Evolutionary conservation across 92 coral and sea anemone genomes (phyloP), one percentile per base, ranked within the genome.

Genomic region (Palythoa heliodiscus): DNA sequence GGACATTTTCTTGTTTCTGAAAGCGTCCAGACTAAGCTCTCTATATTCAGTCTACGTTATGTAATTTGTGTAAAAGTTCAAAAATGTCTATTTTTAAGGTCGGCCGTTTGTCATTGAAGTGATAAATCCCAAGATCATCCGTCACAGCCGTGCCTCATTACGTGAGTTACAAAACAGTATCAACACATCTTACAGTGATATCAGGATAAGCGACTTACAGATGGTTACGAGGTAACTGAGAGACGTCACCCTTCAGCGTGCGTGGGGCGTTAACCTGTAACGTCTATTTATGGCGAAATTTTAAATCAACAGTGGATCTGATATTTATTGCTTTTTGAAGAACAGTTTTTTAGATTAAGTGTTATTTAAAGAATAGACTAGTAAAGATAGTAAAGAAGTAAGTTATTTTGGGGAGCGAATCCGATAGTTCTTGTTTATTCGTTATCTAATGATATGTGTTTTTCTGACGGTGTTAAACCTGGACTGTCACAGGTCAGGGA

Each of bases 31-130:
- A 29, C 35, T 29, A 1, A 29, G 35, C 35, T 29, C 35, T 29
- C 1, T 29, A 29, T 29, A 29, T 29, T 29, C 35, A 29, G 35
- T 29, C 35, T 29, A 0, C 35, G 0, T 29, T 29, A 29, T 29
- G 35, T 9, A 63, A 63, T 63, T 19, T n/a, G 11, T 19, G 35
- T 29, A 29, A 29, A 0, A 19, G 3, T 63, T 23, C 22, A 63
- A 63, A 63, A 19, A 5, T 17, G 17, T 10, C 5, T 83, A 7
- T 52, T 67, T 58, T 87, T 86, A 40, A 96, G 99, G 99, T 82
- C 95, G 99, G 57, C 99, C 99, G 66, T 96, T 96, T 85, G 88
- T 96, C 50, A 83, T 94, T 11, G 99, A 96, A 84, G 91, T 95
- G 35, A 75, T 96, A 14, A 96, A 96, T 78, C 98, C 99, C 38